Evolutionary conservation across 2,888 invertebrate species (phyloP).

Genomic region (Spodoptera littoralis): DNA sequence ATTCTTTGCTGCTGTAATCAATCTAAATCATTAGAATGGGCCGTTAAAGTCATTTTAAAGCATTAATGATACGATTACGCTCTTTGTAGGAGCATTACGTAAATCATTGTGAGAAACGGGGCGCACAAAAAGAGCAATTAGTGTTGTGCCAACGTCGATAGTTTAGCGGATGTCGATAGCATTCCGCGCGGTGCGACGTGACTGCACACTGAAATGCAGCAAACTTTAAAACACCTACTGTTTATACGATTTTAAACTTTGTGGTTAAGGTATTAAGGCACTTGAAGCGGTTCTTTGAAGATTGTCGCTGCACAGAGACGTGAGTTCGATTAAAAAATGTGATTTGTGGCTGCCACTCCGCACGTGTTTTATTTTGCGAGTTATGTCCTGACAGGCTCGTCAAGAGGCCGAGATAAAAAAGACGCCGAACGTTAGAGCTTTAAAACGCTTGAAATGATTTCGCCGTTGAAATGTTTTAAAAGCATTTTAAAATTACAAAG

Average conservation of each 20-base stretch:
- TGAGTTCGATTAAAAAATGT: slow-evolving; percentile 88
- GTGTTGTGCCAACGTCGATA: slow-evolving; percentile 85
- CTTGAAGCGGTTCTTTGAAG: slow-evolving; percentile 30
- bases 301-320: slow-evolving; percentile 72
- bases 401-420: slow-evolving; percentile 73
- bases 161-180: slow-evolving; percentile 87
- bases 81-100: slow-evolving; percentile 74
- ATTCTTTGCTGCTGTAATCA: slow-evolving; percentile 69
- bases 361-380: slow-evolving; percentile 86
- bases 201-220: slow-evolving; percentile 80
- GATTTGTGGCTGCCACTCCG: slow-evolving; percentile 85
- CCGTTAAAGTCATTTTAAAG: slow-evolving; percentile 78
- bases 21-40: slow-evolving; percentile 80
- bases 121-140: slow-evolving; percentile 84
- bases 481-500: slow-evolving; percentile 57
- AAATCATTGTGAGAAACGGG: slow-evolving; percentile 83
- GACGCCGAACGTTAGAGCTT: slow-evolving; percentile 60
- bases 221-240: slow-evolving; percentile 49
- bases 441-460: slow-evolving; percentile 63
- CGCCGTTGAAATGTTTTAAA: slow-evolving; percentile 59
- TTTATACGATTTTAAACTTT: slow-evolving; percentile 61
- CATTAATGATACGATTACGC: slow-evolving; percentile 81
- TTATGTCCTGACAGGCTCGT: slow-evolving; percentile 81
- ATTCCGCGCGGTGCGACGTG: slow-evolving; percentile 81
- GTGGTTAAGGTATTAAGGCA: slow-evolving; percentile 51